Evolutionary conservation across 2,113 vertebrate genomes (phyloP), one percentile per base, ranked within the genome.

Genomic region (Atrichornis clamosus): DNA sequence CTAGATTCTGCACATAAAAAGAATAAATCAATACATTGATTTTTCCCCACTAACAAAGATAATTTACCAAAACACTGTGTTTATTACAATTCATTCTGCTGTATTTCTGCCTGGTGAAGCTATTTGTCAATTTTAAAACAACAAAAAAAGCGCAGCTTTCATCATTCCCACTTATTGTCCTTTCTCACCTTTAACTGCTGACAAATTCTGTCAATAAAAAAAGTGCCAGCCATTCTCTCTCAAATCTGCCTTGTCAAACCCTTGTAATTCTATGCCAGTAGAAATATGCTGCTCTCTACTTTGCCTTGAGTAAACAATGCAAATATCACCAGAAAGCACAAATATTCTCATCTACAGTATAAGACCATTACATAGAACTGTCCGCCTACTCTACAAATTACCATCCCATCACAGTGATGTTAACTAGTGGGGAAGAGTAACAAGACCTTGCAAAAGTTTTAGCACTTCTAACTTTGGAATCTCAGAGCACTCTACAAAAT

Each of bases 181-280:
- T 83, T 86, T 59, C 69, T 94, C 81, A 98, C 97, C 95, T 98
- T 99, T 75, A 98, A 97, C 79, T 98, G 97, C 72, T 97, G 96
- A 86, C 96, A 97, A 95, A 98, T 98, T 87, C 98, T 90, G 18
- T 98, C 98, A 76, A 98, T 98, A 89, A 99, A 99, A 93, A 97
- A 98, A 98, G 76, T 96, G 97, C 97, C 97, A 98, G 94, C 80
- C 97, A 91, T 98, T 98, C 87, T 98, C 98, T 94, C 98, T 97
- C 35, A 94, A 98, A 93, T 97, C 98, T 77, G 96, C 94, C 72
- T 98, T 87, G 60, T 97, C 95, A 69, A 98, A 92, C 46, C 94
- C 97, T 84, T 98, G 82, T 42, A 98, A 97, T 96, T 99, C 98
- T 96, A 97, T 94, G 22, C 97, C 97, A 90, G 97, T 95, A 17